phyloP scores from a whole-genome alignment of 1,140 invertebrate species.

The Lepidurus couesii region DNA sequence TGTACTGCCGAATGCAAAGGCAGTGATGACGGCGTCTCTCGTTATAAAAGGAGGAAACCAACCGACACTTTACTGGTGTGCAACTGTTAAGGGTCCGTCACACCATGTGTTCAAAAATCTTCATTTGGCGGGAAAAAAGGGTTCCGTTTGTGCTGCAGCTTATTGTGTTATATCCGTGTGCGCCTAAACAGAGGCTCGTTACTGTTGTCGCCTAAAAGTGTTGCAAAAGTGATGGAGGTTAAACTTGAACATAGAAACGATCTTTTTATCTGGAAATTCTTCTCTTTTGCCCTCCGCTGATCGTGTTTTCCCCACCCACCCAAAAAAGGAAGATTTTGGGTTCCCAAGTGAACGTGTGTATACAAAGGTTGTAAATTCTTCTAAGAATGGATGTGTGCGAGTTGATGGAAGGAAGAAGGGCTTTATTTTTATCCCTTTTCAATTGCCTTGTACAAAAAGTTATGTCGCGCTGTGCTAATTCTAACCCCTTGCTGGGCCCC shows the following conservation, averaged over 20 bases:
- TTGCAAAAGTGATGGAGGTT: too few relatives aligned
- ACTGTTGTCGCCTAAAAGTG: not conserved
- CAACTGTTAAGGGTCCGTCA: slow-evolving; percentile 1
- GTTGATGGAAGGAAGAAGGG: not conserved
- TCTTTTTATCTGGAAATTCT: too few relatives aligned
- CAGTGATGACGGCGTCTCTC: not conserved
- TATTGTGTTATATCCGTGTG: not conserved
- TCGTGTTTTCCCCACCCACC: too few relatives aligned
- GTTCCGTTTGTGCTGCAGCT: not conserved
- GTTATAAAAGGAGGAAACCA: not conserved
- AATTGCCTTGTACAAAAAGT: slow-evolving; percentile 9
- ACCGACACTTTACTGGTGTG: not conserved
- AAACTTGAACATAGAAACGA: too few relatives aligned
- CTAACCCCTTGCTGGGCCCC: not conserved
- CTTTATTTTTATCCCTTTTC: not conserved
- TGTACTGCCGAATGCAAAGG: not conserved
- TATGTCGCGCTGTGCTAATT: slow-evolving; percentile 21
- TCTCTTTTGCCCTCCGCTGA: too few relatives aligned
- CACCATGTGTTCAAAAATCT: not conserved
- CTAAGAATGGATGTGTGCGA: not conserved
- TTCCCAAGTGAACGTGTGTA: not conserved
- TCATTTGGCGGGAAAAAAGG: not conserved
- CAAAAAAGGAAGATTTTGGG: not conserved
- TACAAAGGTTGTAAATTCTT: not conserved
- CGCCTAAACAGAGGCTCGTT: slow-evolving; percentile 14